Conservation (phyloP, 1,140 invertebrate genomes). For the Drosophila bifasciata region DNA sequence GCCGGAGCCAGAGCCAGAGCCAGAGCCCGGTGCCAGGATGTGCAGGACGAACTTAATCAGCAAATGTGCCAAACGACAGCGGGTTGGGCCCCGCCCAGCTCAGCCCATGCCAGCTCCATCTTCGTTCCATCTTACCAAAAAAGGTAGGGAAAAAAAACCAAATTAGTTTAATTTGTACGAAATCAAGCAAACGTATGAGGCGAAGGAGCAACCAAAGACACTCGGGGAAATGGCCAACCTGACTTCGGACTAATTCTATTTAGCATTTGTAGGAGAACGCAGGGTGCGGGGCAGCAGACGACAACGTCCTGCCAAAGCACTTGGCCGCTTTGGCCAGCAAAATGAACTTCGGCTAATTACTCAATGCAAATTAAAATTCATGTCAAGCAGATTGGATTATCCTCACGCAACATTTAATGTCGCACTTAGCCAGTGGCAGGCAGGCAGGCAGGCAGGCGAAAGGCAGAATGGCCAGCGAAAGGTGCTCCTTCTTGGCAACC, state of each 20-base stretch:
- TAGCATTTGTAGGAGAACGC: conserved; percentile 66
- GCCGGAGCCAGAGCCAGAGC: conserved; percentile 17
- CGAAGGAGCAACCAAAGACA: conserved; percentile 25
- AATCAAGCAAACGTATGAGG: conserved; percentile 73
- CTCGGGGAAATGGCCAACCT: conserved; percentile 38
- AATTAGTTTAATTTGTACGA: conserved; percentile 81
- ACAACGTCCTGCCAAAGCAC: conserved; percentile 21
- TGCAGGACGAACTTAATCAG: conserved; percentile 73
- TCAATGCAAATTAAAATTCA: conserved; percentile 83
- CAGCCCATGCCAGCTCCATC: conserved; percentile 10
- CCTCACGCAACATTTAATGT: conserved; percentile 82
- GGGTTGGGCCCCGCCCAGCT: conserved; percentile 10
- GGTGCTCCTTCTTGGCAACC: conserved; percentile 24
- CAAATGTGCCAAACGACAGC: conserved; percentile 68
- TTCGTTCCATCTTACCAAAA: conserved; percentile 20
- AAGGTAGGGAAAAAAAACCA: conserved; percentile 57
- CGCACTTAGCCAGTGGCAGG: conserved; percentile 61
- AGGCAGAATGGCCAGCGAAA: conserved; percentile 24
- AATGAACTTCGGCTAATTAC: conserved; percentile 81
- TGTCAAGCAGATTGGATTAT: conserved; percentile 82
- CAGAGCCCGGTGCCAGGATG: conserved; percentile 10
- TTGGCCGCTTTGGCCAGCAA: conserved; percentile 44
- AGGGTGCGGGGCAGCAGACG: conserved; percentile 11
- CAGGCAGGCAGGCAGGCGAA: conserved; percentile 26
- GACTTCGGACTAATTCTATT: conserved; percentile 71